Base-by-base conservation (phyloP, 2,888 invertebrate species). In the Phytoseiulus persimilis region DNA sequence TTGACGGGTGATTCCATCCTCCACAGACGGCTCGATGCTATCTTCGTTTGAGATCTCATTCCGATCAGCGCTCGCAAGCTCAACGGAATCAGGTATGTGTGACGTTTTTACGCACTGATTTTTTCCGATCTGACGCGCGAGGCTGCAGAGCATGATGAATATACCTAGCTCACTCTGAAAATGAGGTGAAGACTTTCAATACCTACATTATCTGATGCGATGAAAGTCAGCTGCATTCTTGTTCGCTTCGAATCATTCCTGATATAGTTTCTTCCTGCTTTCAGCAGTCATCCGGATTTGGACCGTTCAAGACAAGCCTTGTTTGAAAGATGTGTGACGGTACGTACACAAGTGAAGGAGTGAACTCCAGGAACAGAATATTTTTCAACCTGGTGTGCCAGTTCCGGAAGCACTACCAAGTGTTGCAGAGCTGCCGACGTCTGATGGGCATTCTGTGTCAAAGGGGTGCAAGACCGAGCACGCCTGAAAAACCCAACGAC, bases 161-260 rank as follows among this genome's bases (percentile, higher is more conserved):
- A 32, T 33, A 84, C 84, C 84, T 84, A 84, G 84, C 84, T 84
- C 84, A 84, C 84, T 84, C 84, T 84, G 84, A 84, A n/a, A n/a
- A 3, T 23, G 28, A 84, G 18, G 33, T 32, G 32, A 33, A 32
- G 33, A 33, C 14, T 31, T 33, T 31, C 33, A 32, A 84, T 33
- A 84, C 84, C 84, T 84, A 84, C 84, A 84, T 84, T 84, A 84
- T 84, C 84, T 84, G 84, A 84, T 32, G 23, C 84, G 31, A 83
- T 31, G 3, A 3, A 14, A 39, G 5, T 3, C 39, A 6, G 5
- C 39, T 39, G 9, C 39, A 9, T 9, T 9, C 5, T 39, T 3
- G 14, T 14, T 83, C 6, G 14, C 14, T 31, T 14, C 83, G 83
- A 6, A 83, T 31, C 83, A 83, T 6, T 6, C 14, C 83, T 83